phyloP scores from a whole-genome alignment of 2,113 vertebrate genomes.

The Daboia siamensis region DNA sequence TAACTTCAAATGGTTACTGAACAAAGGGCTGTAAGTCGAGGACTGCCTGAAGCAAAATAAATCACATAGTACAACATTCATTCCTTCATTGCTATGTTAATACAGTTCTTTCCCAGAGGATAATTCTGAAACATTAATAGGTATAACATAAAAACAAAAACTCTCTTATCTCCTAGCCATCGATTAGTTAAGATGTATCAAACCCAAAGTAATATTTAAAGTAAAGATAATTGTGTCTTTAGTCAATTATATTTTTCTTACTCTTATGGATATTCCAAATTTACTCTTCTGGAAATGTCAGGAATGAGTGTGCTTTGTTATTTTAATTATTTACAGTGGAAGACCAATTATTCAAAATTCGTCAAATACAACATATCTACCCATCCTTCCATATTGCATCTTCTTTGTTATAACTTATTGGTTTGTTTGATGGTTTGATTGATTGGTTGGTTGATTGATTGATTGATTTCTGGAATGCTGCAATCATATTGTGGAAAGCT shows the following conservation, averaged over 20 bases:
- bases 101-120: no score
- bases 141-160: no score
- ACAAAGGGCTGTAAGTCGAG: background rate
- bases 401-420: background rate
- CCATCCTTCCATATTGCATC: background rate
- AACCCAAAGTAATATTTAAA: no score
- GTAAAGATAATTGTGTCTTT: no score
- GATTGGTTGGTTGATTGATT: background rate
- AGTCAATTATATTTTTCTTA: no score
- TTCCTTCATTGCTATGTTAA: no score
- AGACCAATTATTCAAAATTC: background rate
- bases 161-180: no score
- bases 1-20: background rate
- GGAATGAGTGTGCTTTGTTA: background rate
- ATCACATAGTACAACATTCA: no score
- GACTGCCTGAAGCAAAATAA: no score
- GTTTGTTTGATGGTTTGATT: background rate
- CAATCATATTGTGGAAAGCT: background rate
- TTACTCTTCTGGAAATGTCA: background rate
- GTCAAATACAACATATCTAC: background rate
- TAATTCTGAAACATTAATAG: no score
- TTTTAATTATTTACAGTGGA: background rate
- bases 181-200: no score
- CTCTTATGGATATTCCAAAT: background rate
- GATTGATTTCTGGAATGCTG: background rate